Evolutionary conservation across 2,797 vertebrate genomes (phyloP), one percentile per base, ranked within the genome.

Genomic region (Fistularia tabacaria): DNA sequence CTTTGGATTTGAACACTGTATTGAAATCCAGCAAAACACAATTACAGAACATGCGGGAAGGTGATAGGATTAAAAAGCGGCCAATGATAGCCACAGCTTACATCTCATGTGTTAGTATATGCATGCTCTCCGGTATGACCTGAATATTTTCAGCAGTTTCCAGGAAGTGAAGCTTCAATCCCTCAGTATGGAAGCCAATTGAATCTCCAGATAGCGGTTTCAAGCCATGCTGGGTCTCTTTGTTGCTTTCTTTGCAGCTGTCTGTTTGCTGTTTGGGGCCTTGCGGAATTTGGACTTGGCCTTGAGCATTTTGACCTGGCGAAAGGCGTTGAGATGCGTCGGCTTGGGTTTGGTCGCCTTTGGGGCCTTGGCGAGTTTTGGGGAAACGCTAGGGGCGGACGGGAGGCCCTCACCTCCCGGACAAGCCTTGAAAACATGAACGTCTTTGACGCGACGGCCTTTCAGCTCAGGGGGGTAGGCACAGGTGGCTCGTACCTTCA

Each of bases 401-500:
- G 78, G 76, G 11, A 84, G 85, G 39, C 54, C 74, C 54, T 85
- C 83, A 62, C 90, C 89, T 3, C 87, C 91, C 0, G 90, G 91
- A 52, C 95, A 99, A 59, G 74, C 87, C 70, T 85, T 92, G 74
- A 98, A 98, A 8, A 83, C 11, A 4, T 91, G 77, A 36, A 92
- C 88, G 4, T 93, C 89, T 69, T 94, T 94, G 61, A 98, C 91
- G 47, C 83, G 88, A 74, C 87, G 87, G 14, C 93, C 93, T 3
- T 1, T 86, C 56, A 91, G 82, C 71, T 92, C 88, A n/a, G 87
- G 86, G 8, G 95, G 97, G 37, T 92, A 74, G 45, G 74, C 84
- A 12, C 95, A 98, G 12, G 90, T 92, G 59, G 95, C 95, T 8
- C 93, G 93, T 7, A 92, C 81, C 0, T 73, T 92, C 47, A 98